Evolutionary conservation across 1,140 invertebrate species (phyloP).

Genomic region (Orussus abietinus): DNA sequence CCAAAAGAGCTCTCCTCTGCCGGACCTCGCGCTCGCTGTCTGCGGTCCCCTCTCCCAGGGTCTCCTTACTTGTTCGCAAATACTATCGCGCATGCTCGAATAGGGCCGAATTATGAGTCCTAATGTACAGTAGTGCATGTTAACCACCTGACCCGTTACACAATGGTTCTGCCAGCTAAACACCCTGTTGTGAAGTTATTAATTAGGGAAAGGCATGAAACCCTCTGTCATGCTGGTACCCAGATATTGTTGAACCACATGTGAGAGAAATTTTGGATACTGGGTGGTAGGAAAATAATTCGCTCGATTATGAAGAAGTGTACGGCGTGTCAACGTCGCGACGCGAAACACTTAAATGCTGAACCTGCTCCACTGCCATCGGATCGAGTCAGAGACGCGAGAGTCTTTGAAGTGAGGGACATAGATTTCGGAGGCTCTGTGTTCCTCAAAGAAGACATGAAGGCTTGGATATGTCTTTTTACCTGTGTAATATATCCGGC

Average conservation of each 20-base stretch:
- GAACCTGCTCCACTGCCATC: constrained; percentile 18
- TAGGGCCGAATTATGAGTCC: no score
- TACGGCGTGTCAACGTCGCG: constrained; percentile 7
- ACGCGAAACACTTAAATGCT: neutral
- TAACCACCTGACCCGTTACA: no score
- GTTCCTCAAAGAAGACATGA: constrained; percentile 23
- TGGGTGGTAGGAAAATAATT: constrained; percentile 2
- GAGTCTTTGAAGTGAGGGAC: constrained; percentile 32
- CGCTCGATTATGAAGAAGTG: constrained; percentile 9
- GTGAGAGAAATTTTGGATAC: constrained; percentile 17
- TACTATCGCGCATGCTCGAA: no score
- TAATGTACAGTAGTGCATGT: no score
- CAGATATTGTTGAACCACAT: constrained; percentile 7
- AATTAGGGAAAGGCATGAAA: neutral
- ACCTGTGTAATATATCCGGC: constrained; percentile 31
- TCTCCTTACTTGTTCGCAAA: no score
- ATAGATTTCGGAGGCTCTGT: constrained; percentile 36
- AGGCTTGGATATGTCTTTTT: constrained; percentile 36
- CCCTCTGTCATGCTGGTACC: neutral
- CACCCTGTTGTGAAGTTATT: neutral
- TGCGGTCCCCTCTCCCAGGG: no score
- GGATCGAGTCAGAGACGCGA: constrained; percentile 26
- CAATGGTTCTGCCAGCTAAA: constrained; percentile 19
- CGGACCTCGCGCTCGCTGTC: no score
- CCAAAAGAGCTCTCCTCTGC: no score